Evolutionary conservation across 2,113 vertebrate genomes (phyloP), one percentile per base, ranked within the genome.

Genomic region (Paramormyrops kingsleyae): DNA sequence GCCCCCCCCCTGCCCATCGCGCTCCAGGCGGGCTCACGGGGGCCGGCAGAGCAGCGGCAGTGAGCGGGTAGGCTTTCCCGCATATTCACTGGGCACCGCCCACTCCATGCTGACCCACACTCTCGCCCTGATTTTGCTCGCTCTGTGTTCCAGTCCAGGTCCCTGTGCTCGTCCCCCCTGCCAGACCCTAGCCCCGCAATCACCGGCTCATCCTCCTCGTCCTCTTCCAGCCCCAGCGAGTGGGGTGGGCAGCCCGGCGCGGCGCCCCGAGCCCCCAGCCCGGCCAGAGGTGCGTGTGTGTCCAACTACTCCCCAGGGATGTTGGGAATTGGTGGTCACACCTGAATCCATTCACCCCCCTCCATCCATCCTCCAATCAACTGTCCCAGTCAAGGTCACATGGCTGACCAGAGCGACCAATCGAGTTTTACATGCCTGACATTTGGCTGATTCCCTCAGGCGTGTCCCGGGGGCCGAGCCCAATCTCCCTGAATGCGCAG

Each of bases 381-480:
- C 62, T 66, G n/a, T 66, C 62, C n/a, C 59, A 1, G 8, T 27
- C 59, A 66, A 66, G 62, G n/a, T 66, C 9, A 66, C 62, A 66
- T 66, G 62, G n/a, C 8, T 66, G 62, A 31, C 62, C n/a, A 31
- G 62, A 31, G 62, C 62, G 1, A 12, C 62, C n/a, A 66, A 12
- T 27, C 9, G 62, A 66, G 10, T 66, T 31, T 66, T 70, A 70
- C 27, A 70, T 70, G 62, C 62, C 27, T 31, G 62, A 13, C n/a
- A 9, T 39, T 77, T 44, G 39, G 42, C 44, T 21, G 47, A 53
- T 87, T 87, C n/a, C 5, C 0, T 19, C 90, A 97, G 97, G 97
- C n/a, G 87, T 98, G 92, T 99, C 98, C 0, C 96, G 98, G 77
- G 98, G 98, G 0, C 98, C 98, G 5, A 99, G 98, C 91, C 98